These are phyloP conservation scores for Polylopha cassiicola DNA, from an alignment of 2,888 invertebrate species.

Conservation along the genomic window DNA sequence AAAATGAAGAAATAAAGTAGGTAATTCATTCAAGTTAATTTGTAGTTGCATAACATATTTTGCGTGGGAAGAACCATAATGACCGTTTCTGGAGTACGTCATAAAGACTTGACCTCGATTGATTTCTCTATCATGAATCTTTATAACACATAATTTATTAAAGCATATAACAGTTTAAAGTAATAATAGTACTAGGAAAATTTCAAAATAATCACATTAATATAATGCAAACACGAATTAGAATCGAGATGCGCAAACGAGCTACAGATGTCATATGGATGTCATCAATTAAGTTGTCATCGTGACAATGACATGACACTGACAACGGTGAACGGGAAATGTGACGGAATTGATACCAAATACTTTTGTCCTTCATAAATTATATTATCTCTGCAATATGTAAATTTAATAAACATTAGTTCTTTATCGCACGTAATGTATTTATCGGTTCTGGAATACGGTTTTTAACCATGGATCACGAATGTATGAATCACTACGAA, in stretches of 20 bases:
- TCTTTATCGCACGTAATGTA: slow-evolving; percentile 1
- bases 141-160: no score
- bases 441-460: slow-evolving; percentile 12
- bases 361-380: slow-evolving; percentile 13
- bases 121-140: slow-evolving; percentile 7
- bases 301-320: slow-evolving; percentile 2
- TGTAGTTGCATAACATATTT: neutral
- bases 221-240: no score
- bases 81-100: slow-evolving; percentile 1
- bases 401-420: slow-evolving; percentile 15
- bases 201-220: neutral
- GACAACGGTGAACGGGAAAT: slow-evolving; percentile 9
- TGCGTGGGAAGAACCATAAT: slow-evolving; percentile 13
- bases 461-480: slow-evolving; percentile 49
- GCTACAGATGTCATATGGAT: no score
- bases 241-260: no score
- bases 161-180: no score
- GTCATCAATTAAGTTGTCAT: no score
- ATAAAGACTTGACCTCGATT: slow-evolving; percentile 1
- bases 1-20: no score
- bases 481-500: slow-evolving; percentile 84
- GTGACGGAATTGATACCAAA: slow-evolving; percentile 16
- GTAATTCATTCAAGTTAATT: no score
- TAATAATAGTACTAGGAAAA: neutral
- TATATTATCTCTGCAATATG: slow-evolving; percentile 15